phyloP scores from a whole-genome alignment of 92 coral and sea anemone genomes.

The Epizoanthus stellaris region DNA sequence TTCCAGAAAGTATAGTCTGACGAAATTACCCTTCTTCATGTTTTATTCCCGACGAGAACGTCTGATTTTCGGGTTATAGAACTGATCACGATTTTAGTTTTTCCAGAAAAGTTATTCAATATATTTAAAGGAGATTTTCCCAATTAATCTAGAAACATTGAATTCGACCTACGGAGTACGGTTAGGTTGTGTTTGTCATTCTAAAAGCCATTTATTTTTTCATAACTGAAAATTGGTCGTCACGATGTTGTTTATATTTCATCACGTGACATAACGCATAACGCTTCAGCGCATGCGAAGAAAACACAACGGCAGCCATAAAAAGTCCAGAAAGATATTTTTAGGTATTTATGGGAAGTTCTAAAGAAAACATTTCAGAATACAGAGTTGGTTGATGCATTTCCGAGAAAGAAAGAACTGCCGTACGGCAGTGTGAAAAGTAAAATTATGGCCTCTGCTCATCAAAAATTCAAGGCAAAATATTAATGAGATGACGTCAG shows the following conservation, averaged over 20 bases:
- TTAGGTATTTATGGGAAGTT: neutral
- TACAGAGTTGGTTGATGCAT: neutral
- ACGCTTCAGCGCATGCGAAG: neutral
- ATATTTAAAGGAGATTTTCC: no score
- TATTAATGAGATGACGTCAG: conserved; percentile 82
- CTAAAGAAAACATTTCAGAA: conserved; percentile 10
- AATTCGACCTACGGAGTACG: no score
- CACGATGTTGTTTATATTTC: neutral
- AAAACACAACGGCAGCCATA: neutral
- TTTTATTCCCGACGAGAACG: no score
- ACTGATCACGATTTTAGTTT: no score
- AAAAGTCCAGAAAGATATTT: neutral
- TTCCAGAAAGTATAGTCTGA: no score
- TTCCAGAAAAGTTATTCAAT: no score
- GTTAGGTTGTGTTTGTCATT: no score
- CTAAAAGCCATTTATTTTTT: no score
- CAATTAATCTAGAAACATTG: no score
- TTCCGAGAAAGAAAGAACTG: neutral
- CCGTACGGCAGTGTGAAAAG: neutral
- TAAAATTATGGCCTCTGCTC: conserved; percentile 6
- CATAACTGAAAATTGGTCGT: no score
- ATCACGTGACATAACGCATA: conserved; percentile 5
- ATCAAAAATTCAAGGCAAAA: conserved; percentile 70
- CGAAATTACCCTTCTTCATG: no score
- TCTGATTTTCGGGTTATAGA: no score